These are phyloP conservation scores for Clepsis dumicolana DNA, from an alignment of 2,888 invertebrate species.

Conservation along the genomic window DNA sequence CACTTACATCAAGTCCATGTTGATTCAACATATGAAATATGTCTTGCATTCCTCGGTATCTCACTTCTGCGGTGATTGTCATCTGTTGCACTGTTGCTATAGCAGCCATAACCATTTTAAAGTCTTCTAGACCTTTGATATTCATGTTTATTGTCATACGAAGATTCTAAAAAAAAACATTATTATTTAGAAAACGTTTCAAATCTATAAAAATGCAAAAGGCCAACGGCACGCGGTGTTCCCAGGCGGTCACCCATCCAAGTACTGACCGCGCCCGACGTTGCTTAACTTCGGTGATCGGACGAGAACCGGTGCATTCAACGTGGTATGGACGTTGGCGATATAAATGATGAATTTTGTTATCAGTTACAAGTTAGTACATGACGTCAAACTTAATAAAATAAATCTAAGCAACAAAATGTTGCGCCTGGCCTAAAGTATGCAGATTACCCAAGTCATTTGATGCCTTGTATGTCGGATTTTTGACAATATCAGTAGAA, in stretches of 20 bases:
- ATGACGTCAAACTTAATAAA: neutral
- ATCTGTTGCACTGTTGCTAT: constrained; percentile 91
- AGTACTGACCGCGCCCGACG: constrained; percentile 54
- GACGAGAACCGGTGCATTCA: constrained; percentile 55
- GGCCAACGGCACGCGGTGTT: constrained; percentile 50
- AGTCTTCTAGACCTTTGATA: constrained; percentile 92
- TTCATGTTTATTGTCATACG: constrained; percentile 90
- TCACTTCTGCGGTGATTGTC: constrained; percentile 92
- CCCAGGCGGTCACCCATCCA: constrained; percentile 56
- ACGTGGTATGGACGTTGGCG: constrained; percentile 53
- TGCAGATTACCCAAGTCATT: no score
- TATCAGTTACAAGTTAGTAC: neutral
- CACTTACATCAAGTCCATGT: constrained; percentile 88
- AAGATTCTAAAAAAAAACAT: constrained; percentile 71
- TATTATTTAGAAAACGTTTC: neutral
- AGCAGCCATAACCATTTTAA: constrained; percentile 94
- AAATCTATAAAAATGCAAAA: constrained; percentile 21
- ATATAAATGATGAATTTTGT: neutral
- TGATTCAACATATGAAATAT: constrained; percentile 91
- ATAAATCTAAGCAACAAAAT: no score
- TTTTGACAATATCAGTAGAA: no score
- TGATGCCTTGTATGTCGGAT: no score
- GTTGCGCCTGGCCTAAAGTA: no score
- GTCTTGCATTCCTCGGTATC: constrained; percentile 91
- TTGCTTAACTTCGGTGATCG: constrained; percentile 56